Conservation (phyloP, 2,797 vertebrate genomes). For the Chaetophractus vellerosus region DNA sequence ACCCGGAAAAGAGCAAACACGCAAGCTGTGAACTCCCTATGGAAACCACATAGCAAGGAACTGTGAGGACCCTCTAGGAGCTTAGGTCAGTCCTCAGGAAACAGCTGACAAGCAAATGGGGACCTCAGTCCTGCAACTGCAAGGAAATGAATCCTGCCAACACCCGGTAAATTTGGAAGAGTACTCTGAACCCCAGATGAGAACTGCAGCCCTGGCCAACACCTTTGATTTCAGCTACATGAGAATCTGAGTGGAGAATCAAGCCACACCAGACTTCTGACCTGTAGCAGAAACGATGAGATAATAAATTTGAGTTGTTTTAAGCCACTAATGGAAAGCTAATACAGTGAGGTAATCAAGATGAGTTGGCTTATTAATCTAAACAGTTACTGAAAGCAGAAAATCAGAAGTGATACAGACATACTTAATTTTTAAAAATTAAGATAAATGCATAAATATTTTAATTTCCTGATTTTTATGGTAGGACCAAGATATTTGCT, state of each 20-base stretch:
- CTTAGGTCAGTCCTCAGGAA: neutral
- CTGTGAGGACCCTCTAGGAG: neutral
- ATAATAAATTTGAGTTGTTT: neutral
- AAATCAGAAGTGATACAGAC: neutral
- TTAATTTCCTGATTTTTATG: neutral
- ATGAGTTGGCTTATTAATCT: neutral
- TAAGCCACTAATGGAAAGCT: constrained; percentile 2
- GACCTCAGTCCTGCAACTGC: neutral
- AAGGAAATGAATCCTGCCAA: constrained; percentile 28
- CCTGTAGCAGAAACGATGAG: neutral
- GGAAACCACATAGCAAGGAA: neutral
- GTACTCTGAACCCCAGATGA: neutral
- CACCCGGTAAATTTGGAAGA: constrained; percentile 34
- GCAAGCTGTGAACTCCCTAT: neutral
- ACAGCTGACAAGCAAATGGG: neutral
- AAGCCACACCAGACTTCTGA: constrained; percentile 5
- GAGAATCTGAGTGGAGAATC: neutral
- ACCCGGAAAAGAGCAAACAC: neutral
- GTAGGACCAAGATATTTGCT: neutral
- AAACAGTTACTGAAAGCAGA: constrained; percentile 9
- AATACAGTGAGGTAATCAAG: neutral
- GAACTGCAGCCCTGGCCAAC: neutral
- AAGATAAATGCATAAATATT: neutral
- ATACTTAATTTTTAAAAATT: neutral
- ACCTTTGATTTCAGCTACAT: neutral